Base-by-base conservation (phyloP, 2,113 vertebrate species). In the Callipepla squamata region DNA sequence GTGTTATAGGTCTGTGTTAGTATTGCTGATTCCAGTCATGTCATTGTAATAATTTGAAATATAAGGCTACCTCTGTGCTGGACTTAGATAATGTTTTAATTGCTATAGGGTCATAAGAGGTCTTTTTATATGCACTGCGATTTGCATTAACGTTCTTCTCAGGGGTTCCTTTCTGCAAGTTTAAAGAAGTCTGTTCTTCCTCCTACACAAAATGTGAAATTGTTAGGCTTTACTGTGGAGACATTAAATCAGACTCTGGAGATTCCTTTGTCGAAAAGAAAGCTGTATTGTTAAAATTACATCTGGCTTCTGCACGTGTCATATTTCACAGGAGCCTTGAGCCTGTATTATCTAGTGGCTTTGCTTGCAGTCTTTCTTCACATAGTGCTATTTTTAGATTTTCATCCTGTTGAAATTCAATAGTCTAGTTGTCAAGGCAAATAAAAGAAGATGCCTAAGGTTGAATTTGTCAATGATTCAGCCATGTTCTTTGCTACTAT, bases 381-480 rank as follows among this genome's bases (percentile, higher is more conserved):
- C 8, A 6, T 47, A 23, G 89, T 79, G 91, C 91, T 97, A 97
- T 96, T 97, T 97, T 97, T 96, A 96, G 95, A 84, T 90, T 95
- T 94, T 94, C 89, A 74, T 94, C 87, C 93, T 94, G 89, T 84
- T 95, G 87, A 87, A 80, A 92, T 95, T 97, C 94, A 95, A 88
- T 90, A 95, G 92, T 85, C 75, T 89, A 94, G 94, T 92, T 97
- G 96, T 97, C 93, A 97, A 96, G 91, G 95, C 91, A 93, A 94
- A 94, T 66, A 85, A 17, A 21, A 95, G 82, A 83, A 94, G 89
- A 93, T 77, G 90, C 74, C 87, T 95, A 58, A 87, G 66, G 94
- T 2, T 94, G 95, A 94, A 96, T 93, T 97, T 95, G 94, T 97
- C 96, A 97, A 96, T 97, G 95, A 96, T 95, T 97, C 95, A 96